Evolutionary conservation across 2,888 invertebrate genomes (phyloP).

Genomic region (Pristionchus mayeri): DNA sequence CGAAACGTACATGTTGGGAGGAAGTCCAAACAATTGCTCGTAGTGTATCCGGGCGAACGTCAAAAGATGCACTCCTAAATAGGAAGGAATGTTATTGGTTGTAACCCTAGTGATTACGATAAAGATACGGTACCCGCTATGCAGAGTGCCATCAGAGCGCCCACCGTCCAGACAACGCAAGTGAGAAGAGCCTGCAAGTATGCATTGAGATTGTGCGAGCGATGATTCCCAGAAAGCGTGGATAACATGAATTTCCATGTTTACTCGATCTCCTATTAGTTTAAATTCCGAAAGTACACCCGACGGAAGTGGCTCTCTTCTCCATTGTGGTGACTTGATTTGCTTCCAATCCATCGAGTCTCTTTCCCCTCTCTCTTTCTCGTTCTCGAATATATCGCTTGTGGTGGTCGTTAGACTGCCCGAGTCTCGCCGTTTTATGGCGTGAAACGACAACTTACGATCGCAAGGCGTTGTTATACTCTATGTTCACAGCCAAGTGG

Average conservation of each 20-base stretch:
- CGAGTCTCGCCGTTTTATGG: slow-evolving; percentile 10
- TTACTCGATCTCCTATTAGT: not conserved
- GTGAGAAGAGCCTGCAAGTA: slow-evolving; percentile 71
- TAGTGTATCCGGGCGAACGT: slow-evolving; percentile 76
- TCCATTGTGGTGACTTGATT: not conserved
- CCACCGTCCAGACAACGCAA: slow-evolving; percentile 75
- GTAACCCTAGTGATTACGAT: not conserved
- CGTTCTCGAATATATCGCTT: not conserved
- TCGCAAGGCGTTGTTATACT: not conserved
- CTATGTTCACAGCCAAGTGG: not conserved
- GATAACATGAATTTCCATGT: not conserved
- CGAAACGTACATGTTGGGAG: slow-evolving; percentile 61
- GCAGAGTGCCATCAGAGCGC: slow-evolving; percentile 75
- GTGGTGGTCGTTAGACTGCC: not conserved
- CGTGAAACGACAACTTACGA: not conserved
- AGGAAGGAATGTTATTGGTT: not conserved
- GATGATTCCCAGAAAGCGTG: not conserved
- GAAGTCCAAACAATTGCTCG: slow-evolving; percentile 75
- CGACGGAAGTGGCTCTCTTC: not conserved
- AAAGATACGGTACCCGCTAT: slow-evolving; percentile 68
- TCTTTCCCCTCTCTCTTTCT: not conserved
- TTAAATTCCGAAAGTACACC: not conserved
- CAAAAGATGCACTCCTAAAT: slow-evolving; percentile 72
- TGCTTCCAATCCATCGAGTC: too few species aligned
- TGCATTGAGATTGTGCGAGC: not conserved